Conservation (phyloP, 2,888 invertebrate species). For the Agriotes lineatus region DNA sequence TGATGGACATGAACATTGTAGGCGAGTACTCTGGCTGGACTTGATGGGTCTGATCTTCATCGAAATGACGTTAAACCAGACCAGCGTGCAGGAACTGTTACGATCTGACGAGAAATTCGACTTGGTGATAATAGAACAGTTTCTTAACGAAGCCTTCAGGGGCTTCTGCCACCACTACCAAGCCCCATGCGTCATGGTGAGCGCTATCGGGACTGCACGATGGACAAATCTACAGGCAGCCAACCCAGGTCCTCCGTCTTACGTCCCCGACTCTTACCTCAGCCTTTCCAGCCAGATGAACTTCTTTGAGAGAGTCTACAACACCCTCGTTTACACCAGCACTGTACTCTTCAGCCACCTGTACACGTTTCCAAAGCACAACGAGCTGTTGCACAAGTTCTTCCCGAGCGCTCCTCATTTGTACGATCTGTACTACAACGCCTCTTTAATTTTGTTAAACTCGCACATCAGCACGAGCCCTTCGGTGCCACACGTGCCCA, state of each 20-base stretch:
- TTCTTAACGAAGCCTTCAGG: slow-evolving; percentile 66
- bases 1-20: neutral
- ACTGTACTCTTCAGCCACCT: slow-evolving; percentile 44
- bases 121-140: slow-evolving; percentile 65
- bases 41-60: slow-evolving; percentile 12
- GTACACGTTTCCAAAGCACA: slow-evolving; percentile 36
- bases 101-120: slow-evolving; percentile 62
- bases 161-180: slow-evolving; percentile 63
- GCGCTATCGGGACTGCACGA: slow-evolving; percentile 65
- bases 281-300: slow-evolving; percentile 65
- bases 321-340: slow-evolving; percentile 61
- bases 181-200: slow-evolving; percentile 61
- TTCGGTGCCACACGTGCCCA: slow-evolving; percentile 69
- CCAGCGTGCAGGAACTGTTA: slow-evolving; percentile 55
- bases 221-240: slow-evolving; percentile 68
- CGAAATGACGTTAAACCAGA: slow-evolving; percentile 50
- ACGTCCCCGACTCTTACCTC: slow-evolving; percentile 66
- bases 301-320: slow-evolving; percentile 70
- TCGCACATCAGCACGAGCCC: slow-evolving; percentile 68
- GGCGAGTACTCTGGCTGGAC: neutral
- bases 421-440: slow-evolving; percentile 53
- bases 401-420: slow-evolving; percentile 46
- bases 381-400: slow-evolving; percentile 43
- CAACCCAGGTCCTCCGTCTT: slow-evolving; percentile 66
- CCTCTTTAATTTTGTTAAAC: slow-evolving; percentile 56